Percentiles rank a stretch among this genome's conserved stretches.
phyloP scores from a whole-genome alignment of 1,140 invertebrate genomes.

The Psilanteris sp. region DNA sequence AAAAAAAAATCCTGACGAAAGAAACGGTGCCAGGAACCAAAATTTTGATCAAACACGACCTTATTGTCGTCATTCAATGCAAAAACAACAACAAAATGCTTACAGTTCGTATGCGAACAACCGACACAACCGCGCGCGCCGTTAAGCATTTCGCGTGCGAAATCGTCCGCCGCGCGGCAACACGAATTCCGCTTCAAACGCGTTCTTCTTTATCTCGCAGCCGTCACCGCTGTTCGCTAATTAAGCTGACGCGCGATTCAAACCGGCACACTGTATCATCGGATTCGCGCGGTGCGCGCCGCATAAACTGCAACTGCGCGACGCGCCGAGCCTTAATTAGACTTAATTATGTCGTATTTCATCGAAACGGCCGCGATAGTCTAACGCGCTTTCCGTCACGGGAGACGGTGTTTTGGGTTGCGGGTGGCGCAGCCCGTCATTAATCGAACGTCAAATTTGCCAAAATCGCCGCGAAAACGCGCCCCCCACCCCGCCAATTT shows the following conservation, averaged over 20 bases:
- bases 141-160: too few relatives aligned
- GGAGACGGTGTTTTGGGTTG: too few relatives aligned
- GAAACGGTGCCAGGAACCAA: too few relatives aligned
- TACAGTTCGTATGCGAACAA: too few relatives aligned
- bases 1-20: too few relatives aligned
- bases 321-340: constrained; percentile 39
- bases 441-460: constrained; percentile 23
- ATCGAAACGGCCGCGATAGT: constrained; percentile 37
- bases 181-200: too few relatives aligned
- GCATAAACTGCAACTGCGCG: constrained; percentile 26
- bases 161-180: too few relatives aligned
- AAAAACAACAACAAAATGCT: too few relatives aligned
- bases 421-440: constrained; percentile 16
- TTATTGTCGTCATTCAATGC: too few relatives aligned
- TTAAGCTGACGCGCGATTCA: constrained; percentile 34
- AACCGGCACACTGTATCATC: constrained; percentile 22
- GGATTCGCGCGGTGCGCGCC: constrained; percentile 14
- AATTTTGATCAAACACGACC: too few relatives aligned
- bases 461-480: constrained; percentile 5
- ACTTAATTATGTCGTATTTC: constrained; percentile 57
- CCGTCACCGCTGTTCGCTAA: constrained; percentile 9
- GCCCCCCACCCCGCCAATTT: background rate
- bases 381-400: constrained; percentile 15
- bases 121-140: too few relatives aligned
- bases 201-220: constrained; percentile 4